Evolutionary conservation across 2,113 vertebrate genomes (phyloP), one percentile per base, ranked within the genome.

Genomic region (Emydura subglobosa): DNA sequence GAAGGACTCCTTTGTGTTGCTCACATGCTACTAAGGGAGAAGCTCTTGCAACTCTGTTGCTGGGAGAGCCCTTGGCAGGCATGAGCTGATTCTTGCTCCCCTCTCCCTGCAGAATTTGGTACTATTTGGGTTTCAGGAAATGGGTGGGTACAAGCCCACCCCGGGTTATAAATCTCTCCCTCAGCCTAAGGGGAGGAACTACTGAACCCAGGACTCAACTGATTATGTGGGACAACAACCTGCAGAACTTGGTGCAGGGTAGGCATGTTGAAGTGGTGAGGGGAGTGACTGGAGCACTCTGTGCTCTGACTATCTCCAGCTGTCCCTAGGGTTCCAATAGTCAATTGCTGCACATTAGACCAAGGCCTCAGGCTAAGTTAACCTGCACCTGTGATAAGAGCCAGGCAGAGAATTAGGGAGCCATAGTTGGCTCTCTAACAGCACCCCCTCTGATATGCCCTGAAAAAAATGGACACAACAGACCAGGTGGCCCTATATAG

Each of bases 281-380:
- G 31, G 61, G 14, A 34, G 31, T 34, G 14, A n/a, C 14, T 68
- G 61, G 34, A 68, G 31, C 34, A 68, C 7, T 2, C 34, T n/a
- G 21, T 76, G 72, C 10, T 22, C 39, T 42, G n/a, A 47, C 47
- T 47, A 47, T 47, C 8, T 8, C 47, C 47, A 47, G 54, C 54
- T 21, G 24, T 22, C 7, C 74, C 65, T 1, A 1, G 50, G 76
- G 65, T 7, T 72, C 65, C n/a, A n/a, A 39, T 10, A 68, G 65
- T 59, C 5, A 53, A 21, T 13, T 0, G 0, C 0, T 22, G 51
- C 42, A 50, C 0, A 0, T n/a, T 91, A 91, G 83, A 72, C 19
- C n/a, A 39, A 9, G 9, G 21, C n/a, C n/a, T 72, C 34, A 39
- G 34, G 68, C 68, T 72, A 16, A 21, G 34, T 72, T 72, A 72